Percentiles rank a stretch among this genome's conserved stretches.
Evolutionary conservation across 2,888 invertebrate genomes (phyloP).

Genomic region (Xanthorhoe spadicearia): DNA sequence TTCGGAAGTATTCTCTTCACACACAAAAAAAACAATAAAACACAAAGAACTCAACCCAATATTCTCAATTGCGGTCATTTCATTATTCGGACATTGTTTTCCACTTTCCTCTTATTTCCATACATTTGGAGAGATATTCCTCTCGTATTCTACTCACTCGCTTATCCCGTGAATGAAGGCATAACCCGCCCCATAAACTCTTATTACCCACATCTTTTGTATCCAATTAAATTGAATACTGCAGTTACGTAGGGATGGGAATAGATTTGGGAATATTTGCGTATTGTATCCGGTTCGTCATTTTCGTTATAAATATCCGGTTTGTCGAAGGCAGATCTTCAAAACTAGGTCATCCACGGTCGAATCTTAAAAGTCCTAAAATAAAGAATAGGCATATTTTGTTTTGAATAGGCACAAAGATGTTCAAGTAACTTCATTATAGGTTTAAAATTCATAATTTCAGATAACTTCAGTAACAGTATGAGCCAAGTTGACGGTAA

Average conservation of each 20-base stretch:
- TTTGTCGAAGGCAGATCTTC: no score
- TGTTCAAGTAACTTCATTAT: no score
- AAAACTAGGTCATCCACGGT: no score
- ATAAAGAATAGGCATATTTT: no score
- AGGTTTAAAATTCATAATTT: no score
- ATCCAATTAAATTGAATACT: constrained; percentile 69
- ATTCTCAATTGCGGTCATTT: constrained; percentile 30
- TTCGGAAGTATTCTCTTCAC: neutral
- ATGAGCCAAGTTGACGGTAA: no score
- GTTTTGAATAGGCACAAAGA: no score
- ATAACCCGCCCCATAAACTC: constrained; percentile 66
- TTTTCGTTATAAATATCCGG: no score
- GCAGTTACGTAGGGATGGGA: constrained; percentile 21
- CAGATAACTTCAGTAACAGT: no score
- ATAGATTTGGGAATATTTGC: neutral
- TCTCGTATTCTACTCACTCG: constrained; percentile 32
- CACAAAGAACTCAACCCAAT: constrained; percentile 22
- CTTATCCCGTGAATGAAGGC: constrained; percentile 57
- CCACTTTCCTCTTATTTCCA: constrained; percentile 39
- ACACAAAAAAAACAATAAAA: constrained; percentile 3
- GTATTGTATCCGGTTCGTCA: neutral
- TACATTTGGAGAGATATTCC: constrained; percentile 32
- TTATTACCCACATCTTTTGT: constrained; percentile 68
- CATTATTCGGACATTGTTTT: constrained; percentile 37
- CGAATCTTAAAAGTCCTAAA: no score